A percentile compares a stretch with the other conserved stretches of the same genome.
Conservation (phyloP, 2,113 vertebrate species). For the Gymnobelideus leadbeateri region DNA sequence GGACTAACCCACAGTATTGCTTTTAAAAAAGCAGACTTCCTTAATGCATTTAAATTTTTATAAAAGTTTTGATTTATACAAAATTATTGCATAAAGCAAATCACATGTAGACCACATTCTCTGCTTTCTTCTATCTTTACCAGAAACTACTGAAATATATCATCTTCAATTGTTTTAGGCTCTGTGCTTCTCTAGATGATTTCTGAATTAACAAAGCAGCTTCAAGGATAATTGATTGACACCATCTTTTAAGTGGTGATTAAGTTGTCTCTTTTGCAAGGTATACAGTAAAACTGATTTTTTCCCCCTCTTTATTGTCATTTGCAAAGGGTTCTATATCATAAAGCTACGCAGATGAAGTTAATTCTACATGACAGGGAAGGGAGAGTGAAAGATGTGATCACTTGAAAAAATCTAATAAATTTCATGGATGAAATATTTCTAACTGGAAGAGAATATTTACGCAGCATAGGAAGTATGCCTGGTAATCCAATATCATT, state of each 20-base stretch:
- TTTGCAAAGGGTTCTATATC: conserved; percentile 11
- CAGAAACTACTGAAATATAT: background rate
- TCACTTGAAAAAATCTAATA: background rate
- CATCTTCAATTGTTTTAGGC: background rate
- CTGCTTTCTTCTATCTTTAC: background rate
- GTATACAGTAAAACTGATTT: background rate
- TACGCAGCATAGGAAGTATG: background rate
- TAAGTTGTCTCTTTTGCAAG: background rate
- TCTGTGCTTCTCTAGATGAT: background rate
- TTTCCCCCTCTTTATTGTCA: background rate
- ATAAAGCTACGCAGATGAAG: conserved; percentile 13
- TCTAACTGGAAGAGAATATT: background rate
- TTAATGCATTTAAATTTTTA: conserved; percentile 10
- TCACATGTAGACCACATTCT: background rate
- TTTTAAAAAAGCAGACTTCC: conserved; percentile 33
- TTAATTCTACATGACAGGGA: background rate
- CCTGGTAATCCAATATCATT: background rate
- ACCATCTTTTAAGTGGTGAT: background rate
- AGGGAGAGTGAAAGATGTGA: background rate
- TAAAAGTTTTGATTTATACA: background rate
- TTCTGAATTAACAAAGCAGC: conserved; percentile 20
- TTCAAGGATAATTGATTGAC: background rate
- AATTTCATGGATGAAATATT: background rate
- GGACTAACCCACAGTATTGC: background rate
- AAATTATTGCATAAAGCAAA: background rate